Evolutionary conservation across 2,797 vertebrate species (phyloP).

Genomic region (Acanthiza pusilla): DNA sequence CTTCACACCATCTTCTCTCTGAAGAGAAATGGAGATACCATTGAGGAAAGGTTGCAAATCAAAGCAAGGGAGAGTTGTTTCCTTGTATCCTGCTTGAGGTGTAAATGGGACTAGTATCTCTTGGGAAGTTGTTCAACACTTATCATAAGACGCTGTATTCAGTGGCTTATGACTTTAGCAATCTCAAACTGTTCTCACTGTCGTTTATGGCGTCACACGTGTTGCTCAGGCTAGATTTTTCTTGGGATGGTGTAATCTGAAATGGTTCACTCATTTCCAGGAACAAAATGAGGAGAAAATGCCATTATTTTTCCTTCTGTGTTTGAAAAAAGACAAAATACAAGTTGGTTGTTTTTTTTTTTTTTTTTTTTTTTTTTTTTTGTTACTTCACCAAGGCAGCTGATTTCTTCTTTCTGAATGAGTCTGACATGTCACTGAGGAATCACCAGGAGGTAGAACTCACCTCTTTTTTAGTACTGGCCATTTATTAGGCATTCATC

Average conservation of each 20-base stretch:
- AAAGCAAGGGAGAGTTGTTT: not conserved
- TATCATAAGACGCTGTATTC: not conserved
- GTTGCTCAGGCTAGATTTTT: not conserved
- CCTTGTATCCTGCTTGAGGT: not conserved
- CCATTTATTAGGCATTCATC: not conserved
- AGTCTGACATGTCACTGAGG: not conserved
- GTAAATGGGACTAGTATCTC: not conserved
- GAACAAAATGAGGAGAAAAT: not conserved
- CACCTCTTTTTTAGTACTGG: not conserved
- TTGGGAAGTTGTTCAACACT: not conserved
- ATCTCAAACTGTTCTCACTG: not conserved
- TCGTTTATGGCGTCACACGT: not conserved
- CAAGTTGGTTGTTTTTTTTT: too few relatives aligned
- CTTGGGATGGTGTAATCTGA: not conserved
- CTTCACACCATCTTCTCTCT: not conserved
- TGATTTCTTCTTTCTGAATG: not conserved
- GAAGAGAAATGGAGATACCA: not conserved
- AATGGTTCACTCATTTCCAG: not conserved
- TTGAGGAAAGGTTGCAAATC: not conserved
- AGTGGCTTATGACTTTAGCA: not conserved
- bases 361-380: not conserved
- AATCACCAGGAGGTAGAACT: not conserved
- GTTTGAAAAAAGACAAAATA: not conserved
- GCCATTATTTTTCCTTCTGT: not conserved
- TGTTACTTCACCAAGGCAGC: not conserved